Base-by-base conservation (phyloP, 2,113 vertebrate genomes). In the Pluvianellus socialis region DNA sequence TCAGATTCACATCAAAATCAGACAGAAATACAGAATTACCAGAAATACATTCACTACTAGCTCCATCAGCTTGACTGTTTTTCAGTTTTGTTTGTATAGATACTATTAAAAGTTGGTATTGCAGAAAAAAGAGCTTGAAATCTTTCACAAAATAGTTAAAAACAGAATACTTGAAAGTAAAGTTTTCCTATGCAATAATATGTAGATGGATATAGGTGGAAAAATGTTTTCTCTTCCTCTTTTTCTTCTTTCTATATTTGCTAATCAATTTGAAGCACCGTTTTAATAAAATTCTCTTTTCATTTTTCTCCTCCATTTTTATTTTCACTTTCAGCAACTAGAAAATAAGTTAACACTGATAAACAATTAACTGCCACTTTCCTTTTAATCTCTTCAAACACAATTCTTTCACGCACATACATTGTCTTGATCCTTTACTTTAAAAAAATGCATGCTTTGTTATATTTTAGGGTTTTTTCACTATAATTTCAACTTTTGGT, bases 361-460 rank as follows among this genome's bases (percentile, higher is more conserved):
- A 72, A 82, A 79, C 3, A 87, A 19, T 9, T 16, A 56, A 18
- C 4, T 35, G 77, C 30, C 4, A 3, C 10, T 59, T 72, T 67
- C 68, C 16, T 62, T 76, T 49, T 55, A 28, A 14, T 63, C 23
- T 61, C 11, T 7, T 86, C 38, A 21, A 87, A 75, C 20, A 40
- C 6, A 30, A 19, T 59, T 53, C 6, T 53, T 66, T 82, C 19
- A 55, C 58, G 35, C 1, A 59, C 3, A 53, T 26, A 27, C 4
- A 4, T 38, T 61, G 2, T 17, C n/a, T 84, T 40, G 13, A 33
- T 42, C 12, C 23, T 82, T 81, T 44, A 27, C 4, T 63, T 18
- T 13, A 44, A 77, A 23, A 21, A 59, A 20, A 19, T 1, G 4
- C 2, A 2, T 7, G 2, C 7, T 56, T 65, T 61, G 4, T 28